Percentiles rank a stretch among this genome's conserved stretches.
phyloP scores from a whole-genome alignment of 2,888 invertebrate species.

The Oxyscelio sp. region DNA sequence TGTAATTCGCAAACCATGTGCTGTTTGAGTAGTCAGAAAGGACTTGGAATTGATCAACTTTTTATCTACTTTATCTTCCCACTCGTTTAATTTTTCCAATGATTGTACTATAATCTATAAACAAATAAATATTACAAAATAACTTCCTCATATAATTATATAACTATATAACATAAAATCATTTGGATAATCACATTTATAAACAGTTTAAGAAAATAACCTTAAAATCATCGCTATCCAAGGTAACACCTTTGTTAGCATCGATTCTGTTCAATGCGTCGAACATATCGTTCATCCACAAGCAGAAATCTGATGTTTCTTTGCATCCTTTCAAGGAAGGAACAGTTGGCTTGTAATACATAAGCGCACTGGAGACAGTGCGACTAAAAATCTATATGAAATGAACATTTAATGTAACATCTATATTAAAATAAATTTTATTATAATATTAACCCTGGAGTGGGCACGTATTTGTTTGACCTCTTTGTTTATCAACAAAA shows the following conservation, averaged over 20 bases:
- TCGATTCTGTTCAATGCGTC: neutral
- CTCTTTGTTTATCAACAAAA: too few species aligned
- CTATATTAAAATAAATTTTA: too few species aligned
- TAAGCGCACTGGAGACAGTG: neutral
- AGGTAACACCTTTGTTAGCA: neutral
- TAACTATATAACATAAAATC: neutral
- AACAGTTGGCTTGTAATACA: neutral
- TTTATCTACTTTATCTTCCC: constrained; percentile 60
- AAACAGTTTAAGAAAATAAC: neutral
- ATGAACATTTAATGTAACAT: too few species aligned
- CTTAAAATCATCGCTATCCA: neutral
- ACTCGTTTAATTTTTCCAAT: constrained; percentile 36
- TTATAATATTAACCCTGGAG: too few species aligned
- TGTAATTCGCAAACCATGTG: constrained; percentile 73
- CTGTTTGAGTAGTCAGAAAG: constrained; percentile 72
- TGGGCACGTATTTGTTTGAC: too few species aligned
- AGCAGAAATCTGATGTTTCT: neutral
- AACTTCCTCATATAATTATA: neutral
- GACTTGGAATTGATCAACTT: constrained; percentile 46
- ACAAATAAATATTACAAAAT: neutral
- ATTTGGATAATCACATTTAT: too few species aligned
- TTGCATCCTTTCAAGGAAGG: neutral
- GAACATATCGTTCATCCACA: neutral
- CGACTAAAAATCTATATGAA: neutral
- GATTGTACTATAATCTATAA: neutral